Evolutionary conservation across 2,888 invertebrate genomes (phyloP).

Genomic region (Mythimna impura): DNA sequence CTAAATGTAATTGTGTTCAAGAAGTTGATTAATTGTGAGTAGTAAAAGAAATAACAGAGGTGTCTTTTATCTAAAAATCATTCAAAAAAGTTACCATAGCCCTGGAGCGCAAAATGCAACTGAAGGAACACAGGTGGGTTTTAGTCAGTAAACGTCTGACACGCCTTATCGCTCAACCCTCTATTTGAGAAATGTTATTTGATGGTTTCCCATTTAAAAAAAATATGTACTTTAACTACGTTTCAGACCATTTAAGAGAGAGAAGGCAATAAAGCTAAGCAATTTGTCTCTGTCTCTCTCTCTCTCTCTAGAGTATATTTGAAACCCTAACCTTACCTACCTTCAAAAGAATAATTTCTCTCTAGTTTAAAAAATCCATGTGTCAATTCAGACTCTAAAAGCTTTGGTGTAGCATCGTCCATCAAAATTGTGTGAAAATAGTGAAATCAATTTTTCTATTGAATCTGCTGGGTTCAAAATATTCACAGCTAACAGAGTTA

Average conservation of each 20-base stretch:
- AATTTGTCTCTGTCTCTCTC: slow-evolving; percentile 25
- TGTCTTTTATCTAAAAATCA: neutral
- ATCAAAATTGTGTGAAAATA: slow-evolving; percentile 34
- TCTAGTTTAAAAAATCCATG: slow-evolving; percentile 5
- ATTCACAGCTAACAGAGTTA: slow-evolving; percentile 39
- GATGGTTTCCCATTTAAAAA: no score
- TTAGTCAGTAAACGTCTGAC: no score
- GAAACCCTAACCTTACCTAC: neutral
- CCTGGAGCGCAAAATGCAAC: no score
- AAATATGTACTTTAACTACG: neutral
- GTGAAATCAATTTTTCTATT: slow-evolving; percentile 32
- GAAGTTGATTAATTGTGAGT: slow-evolving; percentile 36
- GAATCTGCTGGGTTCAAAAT: slow-evolving; percentile 38
- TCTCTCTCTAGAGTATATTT: slow-evolving; percentile 14
- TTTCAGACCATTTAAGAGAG: slow-evolving; percentile 23
- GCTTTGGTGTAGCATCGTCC: slow-evolving; percentile 19
- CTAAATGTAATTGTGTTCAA: slow-evolving; percentile 15
- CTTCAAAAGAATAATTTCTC: neutral
- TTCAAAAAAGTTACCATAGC: no score
- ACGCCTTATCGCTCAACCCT: no score
- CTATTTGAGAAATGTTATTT: no score
- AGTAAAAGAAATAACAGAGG: slow-evolving; percentile 26
- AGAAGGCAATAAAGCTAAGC: slow-evolving; percentile 9
- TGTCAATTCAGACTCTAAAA: slow-evolving; percentile 20
- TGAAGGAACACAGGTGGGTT: no score